Evolutionary conservation across 2,888 invertebrate species (phyloP), one percentile per base, ranked within the genome.

Genomic region (Sminthurinus aureus): DNA sequence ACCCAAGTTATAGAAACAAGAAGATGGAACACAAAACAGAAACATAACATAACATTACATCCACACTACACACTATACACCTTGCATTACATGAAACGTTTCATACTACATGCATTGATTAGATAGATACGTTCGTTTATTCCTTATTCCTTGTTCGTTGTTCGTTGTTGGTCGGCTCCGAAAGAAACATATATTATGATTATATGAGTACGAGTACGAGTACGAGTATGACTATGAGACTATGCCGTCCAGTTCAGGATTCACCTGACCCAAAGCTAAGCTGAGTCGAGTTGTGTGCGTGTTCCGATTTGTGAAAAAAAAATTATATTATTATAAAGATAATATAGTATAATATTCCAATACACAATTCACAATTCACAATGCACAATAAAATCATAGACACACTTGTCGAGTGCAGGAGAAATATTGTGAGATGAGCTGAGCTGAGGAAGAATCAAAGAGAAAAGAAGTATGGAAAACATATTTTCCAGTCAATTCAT

Each of bases 91-190:
- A 58, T 77, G 77, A 77, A 77, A 26, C 67, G 26, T 67, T 79
- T 50, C 69, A 50, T 79, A 22, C 18, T 38, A 79, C 79, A 38
- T 38, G 69, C 79, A 38, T 78, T 78, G 78, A 78, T 78, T 66
- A 78, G 78, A 78, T 78, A 78, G 78, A 66, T 26, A 79, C 51
- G 69, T 79, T 51, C 38, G 38, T 38, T 38, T 38, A 79, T 79
- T 51, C n/a, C n/a, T n/a, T n/a, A n/a, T n/a, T n/a, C n/a, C n/a
- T n/a, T n/a, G n/a, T n/a, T n/a, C n/a, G n/a, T n/a, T n/a, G n/a
- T n/a, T n/a, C n/a, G n/a, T n/a, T 51, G n/a, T 38, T 67, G 79
- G 79, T 69, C 69, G 79, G 69, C 79, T 71, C 24, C 24, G 9
- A 38, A 67, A 51, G 67, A 50, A 24, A 24, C 12, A 71, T 20